A percentile compares a stretch with the other conserved stretches of the same genome.
Evolutionary conservation across 2,888 invertebrate genomes (phyloP).

Genomic region (Lithosia quadra): DNA sequence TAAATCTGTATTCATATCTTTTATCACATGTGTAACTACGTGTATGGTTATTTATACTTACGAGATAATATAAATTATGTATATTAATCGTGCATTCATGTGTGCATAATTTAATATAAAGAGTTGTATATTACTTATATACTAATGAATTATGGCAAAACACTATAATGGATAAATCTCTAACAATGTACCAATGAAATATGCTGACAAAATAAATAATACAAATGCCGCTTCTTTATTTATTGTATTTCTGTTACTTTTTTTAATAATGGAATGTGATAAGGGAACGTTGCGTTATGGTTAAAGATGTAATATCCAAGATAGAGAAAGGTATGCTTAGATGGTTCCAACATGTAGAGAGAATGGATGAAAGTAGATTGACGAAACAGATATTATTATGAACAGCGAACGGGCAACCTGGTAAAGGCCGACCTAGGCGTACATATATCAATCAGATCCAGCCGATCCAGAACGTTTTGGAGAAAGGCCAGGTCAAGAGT

Average conservation of each 20-base stretch:
- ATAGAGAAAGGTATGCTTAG: too few species aligned
- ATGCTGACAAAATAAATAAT: conserved; percentile 85
- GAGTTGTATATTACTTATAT: conserved; percentile 82
- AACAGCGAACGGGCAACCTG: too few species aligned
- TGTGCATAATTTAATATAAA: conserved; percentile 83
- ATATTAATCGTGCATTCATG: conserved; percentile 82
- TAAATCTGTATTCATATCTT: conserved; percentile 83
- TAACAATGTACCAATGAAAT: conserved; percentile 86
- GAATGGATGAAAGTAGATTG: too few species aligned
- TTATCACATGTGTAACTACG: conserved; percentile 79
- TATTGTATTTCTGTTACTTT: conserved; percentile 63
- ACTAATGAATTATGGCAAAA: conserved; percentile 76
- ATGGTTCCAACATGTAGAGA: too few species aligned
- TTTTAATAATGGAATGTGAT: too few species aligned
- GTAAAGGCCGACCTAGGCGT: too few species aligned
- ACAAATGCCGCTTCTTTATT: conserved; percentile 87
- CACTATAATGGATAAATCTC: conserved; percentile 80
- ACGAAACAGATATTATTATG: too few species aligned
- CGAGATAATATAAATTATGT: conserved; percentile 77
- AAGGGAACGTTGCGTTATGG: too few species aligned
- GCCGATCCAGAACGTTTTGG: too few species aligned
- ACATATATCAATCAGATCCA: too few species aligned
- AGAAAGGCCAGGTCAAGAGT: too few species aligned
- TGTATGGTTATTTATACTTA: conserved; percentile 83
- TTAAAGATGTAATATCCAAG: too few species aligned